Conservation (phyloP, 2,113 vertebrate genomes). For the Etheostoma spectabile region DNA sequence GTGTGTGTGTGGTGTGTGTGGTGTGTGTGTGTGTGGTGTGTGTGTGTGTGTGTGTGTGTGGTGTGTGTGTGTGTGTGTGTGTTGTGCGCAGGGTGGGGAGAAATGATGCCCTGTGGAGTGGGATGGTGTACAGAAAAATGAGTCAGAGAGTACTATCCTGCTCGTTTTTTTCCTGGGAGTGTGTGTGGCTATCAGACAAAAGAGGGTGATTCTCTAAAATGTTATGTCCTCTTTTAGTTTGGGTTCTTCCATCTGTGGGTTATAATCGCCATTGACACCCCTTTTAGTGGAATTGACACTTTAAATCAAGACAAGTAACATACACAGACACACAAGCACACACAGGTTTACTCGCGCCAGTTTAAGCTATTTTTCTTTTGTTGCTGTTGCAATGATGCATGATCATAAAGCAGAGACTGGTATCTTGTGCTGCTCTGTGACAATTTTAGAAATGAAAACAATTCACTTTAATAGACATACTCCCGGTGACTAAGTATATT, state of each 20-base stretch:
- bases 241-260: slow-evolving; percentile 8
- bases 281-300: slow-evolving; percentile 3
- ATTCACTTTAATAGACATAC: background rate
- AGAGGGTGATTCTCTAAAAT: slow-evolving; percentile 25
- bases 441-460: background rate
- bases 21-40: too few species aligned
- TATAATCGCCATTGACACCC: background rate
- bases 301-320: background rate
- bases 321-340: background rate
- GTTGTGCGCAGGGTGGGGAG: slow-evolving; percentile 20
- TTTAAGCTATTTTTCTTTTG: too few species aligned
- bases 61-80: slow-evolving; percentile 23
- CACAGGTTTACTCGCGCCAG: background rate
- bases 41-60: too few species aligned
- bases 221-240: slow-evolving; percentile 4
- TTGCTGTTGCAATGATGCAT: background rate
- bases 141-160: slow-evolving; percentile 57
- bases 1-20: slow-evolving; percentile 20
- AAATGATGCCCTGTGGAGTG: slow-evolving; percentile 43
- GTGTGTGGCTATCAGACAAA: slow-evolving; percentile 23
- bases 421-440: background rate
- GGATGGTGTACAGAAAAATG: slow-evolving; percentile 62
- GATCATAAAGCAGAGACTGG: background rate
- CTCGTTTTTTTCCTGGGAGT: background rate
- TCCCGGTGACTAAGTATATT: background rate